Percentiles rank a stretch among this genome's conserved stretches.
Conservation (phyloP, 2,797 vertebrate species). For the Pseudocheirus occidentalis region DNA sequence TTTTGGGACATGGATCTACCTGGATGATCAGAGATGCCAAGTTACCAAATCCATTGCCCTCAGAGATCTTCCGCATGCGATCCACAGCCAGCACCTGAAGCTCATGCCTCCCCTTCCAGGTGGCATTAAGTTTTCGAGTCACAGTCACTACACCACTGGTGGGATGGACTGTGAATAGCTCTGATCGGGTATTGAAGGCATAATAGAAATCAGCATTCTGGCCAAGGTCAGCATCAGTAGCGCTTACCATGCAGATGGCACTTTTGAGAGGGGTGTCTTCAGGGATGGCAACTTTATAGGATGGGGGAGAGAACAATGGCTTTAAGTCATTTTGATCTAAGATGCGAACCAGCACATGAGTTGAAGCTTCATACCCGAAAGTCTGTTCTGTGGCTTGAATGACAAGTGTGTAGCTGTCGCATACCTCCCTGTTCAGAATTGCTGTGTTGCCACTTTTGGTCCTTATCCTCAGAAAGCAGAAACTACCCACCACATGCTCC, state of each 20-base stretch:
- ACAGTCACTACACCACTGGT: conserved; percentile 92
- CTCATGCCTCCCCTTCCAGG: conserved; percentile 87
- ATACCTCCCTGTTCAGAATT: conserved; percentile 94
- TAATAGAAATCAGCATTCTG: conserved; percentile 96
- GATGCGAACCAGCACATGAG: conserved; percentile 92
- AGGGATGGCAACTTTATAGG: conserved; percentile 90
- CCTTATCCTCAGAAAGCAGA: conserved; percentile 95
- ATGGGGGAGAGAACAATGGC: conserved; percentile 96
- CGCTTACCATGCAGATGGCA: conserved; percentile 90
- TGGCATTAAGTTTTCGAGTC: conserved; percentile 89
- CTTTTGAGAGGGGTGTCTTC: conserved; percentile 91
- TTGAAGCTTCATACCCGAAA: conserved; percentile 86
- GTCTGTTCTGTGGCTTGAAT: conserved; percentile 91
- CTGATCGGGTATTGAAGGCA: conserved; percentile 88
- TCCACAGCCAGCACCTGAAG: conserved; percentile 95
- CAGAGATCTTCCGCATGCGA: conserved; percentile 92
- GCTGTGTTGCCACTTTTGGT: conserved; percentile 92
- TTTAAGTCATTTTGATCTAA: conserved; percentile 97
- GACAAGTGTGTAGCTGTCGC: conserved; percentile 91
- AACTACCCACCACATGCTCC: conserved; percentile 91
- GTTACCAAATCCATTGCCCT: conserved; percentile 92
- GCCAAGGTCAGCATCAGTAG: conserved; percentile 94
- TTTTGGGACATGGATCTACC: conserved; percentile 86
- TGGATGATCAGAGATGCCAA: conserved; percentile 89
- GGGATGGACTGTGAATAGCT: conserved; percentile 91